A percentile compares a stretch with the other conserved stretches of the same genome.
These are phyloP conservation scores for Drosophila sordidapex DNA, from an alignment of 2,888 invertebrate species.

Conservation along the genomic window DNA sequence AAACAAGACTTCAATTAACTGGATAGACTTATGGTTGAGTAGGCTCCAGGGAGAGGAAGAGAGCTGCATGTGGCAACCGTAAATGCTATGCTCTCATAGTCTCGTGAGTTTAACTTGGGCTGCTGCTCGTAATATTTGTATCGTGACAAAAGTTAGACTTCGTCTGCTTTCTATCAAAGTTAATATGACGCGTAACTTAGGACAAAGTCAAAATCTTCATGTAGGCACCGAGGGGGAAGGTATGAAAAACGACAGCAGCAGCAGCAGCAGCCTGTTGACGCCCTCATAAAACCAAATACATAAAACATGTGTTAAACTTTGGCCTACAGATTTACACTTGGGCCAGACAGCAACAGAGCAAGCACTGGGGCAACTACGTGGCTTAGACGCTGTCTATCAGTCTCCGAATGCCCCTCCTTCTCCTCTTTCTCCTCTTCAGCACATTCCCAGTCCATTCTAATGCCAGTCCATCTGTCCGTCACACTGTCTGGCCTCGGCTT, in stretches of 20 bases:
- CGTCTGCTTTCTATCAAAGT: conserved; percentile 24
- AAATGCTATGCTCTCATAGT: conserved; percentile 23
- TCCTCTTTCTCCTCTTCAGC: not conserved
- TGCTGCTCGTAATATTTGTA: conserved; percentile 7
- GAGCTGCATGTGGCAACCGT: not conserved
- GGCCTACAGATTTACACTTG: conserved; percentile 56
- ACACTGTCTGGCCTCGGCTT: conserved; percentile 50
- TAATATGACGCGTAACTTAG: conserved; percentile 32
- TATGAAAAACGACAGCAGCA: not conserved
- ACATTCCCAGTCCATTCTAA: not conserved
- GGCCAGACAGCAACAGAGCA: conserved; percentile 38
- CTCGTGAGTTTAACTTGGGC: conserved; percentile 9
- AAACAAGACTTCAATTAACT: conserved; percentile 19
- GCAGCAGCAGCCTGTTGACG: conserved; percentile 48
- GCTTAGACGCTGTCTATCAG: conserved; percentile 41
- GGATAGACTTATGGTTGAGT: not conserved
- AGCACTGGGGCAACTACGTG: conserved; percentile 31
- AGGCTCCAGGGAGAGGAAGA: not conserved
- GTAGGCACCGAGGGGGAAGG: not conserved
- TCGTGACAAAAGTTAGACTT: conserved; percentile 34
- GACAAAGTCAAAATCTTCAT: conserved; percentile 35
- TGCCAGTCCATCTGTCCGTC: conserved; percentile 23
- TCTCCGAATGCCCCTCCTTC: not conserved
- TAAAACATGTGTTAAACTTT: conserved; percentile 59
- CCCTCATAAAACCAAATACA: conserved; percentile 54